Percentiles rank a stretch among this genome's conserved stretches.
These are phyloP conservation scores for Saguinus midas DNA, from an alignment of 2,113 vertebrate genomes.

Conservation along the genomic window DNA sequence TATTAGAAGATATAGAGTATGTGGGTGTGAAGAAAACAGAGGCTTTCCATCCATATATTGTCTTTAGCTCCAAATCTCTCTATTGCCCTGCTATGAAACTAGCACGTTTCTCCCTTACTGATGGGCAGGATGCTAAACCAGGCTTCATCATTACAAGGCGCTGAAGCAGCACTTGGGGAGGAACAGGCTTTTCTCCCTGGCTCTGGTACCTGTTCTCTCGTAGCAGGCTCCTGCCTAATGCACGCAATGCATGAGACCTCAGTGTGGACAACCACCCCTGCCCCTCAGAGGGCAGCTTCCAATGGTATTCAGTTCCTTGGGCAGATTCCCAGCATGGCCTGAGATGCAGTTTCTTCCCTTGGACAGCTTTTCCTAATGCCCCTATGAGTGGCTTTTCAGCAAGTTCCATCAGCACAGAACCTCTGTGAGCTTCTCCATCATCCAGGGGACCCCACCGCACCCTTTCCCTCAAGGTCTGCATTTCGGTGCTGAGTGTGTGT, in stretches of 20 bases:
- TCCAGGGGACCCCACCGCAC: not conserved
- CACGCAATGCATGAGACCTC: rapidly evolving
- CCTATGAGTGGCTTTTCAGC: not conserved
- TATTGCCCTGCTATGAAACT: not conserved
- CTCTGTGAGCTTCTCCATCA: not conserved
- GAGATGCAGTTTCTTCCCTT: not conserved
- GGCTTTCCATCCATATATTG: rapidly evolving
- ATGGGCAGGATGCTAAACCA: not conserved
- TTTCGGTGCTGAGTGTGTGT: not conserved
- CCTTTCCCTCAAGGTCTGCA: not conserved
- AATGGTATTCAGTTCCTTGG: no score
- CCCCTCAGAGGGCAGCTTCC: not conserved
- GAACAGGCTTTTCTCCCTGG: not conserved
- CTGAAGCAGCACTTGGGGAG: not conserved
- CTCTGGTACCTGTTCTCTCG: not conserved
- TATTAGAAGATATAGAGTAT: rapidly evolving
- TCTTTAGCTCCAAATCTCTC: not conserved
- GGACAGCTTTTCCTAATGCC: not conserved
- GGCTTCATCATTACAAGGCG: not conserved
- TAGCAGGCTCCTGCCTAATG: not conserved
- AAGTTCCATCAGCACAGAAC: not conserved
- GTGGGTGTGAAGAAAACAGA: not conserved
- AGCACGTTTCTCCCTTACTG: not conserved
- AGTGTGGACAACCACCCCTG: not conserved
- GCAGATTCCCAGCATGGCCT: not conserved